Conservation (phyloP, 1,140 invertebrate genomes). For the Battus philenor region DNA sequence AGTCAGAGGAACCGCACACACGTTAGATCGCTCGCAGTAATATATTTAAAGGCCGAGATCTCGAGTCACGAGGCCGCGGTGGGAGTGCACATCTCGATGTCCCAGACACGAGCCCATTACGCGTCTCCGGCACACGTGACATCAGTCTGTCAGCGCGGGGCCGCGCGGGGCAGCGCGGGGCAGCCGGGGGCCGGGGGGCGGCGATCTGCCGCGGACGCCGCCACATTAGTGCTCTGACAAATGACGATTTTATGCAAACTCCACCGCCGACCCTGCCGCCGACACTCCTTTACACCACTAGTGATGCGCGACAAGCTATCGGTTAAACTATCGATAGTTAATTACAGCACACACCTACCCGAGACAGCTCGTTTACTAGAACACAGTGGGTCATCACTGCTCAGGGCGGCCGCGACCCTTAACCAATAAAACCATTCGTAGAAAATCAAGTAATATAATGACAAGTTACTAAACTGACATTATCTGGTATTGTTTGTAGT, state of each 20-base stretch:
- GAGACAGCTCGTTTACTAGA: too few species aligned
- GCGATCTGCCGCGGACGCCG: conserved; percentile 39
- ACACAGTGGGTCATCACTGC: too few species aligned
- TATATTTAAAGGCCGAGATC: too few species aligned
- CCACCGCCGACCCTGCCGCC: conserved; percentile 28
- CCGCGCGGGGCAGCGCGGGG: conserved; percentile 16
- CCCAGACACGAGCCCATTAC: conserved; percentile 5
- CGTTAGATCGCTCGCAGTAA: too few species aligned
- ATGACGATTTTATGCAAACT: conserved; percentile 62
- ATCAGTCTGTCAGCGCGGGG: conserved; percentile 27
- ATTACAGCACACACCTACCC: conserved; percentile 1
- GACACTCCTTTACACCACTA: conserved; percentile 36
- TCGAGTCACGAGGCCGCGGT: too few species aligned
- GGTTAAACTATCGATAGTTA: not conserved
- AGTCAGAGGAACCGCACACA: too few species aligned
- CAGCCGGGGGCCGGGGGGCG: conserved; percentile 17
- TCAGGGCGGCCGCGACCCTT: too few species aligned
- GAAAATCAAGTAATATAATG: too few species aligned
- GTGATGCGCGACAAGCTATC: conserved; percentile 17
- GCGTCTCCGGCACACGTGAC: conserved; percentile 20
- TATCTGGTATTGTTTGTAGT: too few species aligned
- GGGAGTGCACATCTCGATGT: conserved; percentile 9
- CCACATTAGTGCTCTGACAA: conserved; percentile 56
- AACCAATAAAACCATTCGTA: too few species aligned
- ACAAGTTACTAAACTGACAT: too few species aligned